These are phyloP conservation scores for Microplitis demolitor DNA, from an alignment of 1,140 invertebrate genomes.

Conservation along the genomic window DNA sequence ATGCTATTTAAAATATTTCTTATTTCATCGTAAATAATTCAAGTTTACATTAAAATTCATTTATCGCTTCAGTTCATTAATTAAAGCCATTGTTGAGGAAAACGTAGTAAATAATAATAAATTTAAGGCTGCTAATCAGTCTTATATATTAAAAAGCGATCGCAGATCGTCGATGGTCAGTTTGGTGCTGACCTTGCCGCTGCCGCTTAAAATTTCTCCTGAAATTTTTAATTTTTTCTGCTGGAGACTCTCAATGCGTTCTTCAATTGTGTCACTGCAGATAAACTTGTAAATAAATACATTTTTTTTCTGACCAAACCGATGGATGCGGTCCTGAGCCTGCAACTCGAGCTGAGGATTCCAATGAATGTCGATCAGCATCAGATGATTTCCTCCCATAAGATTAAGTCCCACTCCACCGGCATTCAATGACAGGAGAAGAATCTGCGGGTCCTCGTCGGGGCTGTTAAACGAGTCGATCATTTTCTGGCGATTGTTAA, in stretches of 20 bases:
- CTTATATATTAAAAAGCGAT: slow-evolving; percentile 65
- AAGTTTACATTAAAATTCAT: too few species aligned
- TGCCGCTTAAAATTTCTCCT: slow-evolving; percentile 72
- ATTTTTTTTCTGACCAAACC: slow-evolving; percentile 82
- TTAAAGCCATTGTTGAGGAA: too few species aligned
- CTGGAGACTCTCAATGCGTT: slow-evolving; percentile 80
- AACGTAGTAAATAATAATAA: too few species aligned
- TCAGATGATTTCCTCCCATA: slow-evolving; percentile 87
- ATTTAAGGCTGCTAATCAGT: background rate
- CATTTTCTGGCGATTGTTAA: slow-evolving; percentile 72
- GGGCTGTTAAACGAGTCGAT: slow-evolving; percentile 76
- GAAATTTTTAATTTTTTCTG: slow-evolving; percentile 82
- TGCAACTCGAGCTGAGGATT: slow-evolving; percentile 93
- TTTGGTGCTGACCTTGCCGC: slow-evolving; percentile 66
- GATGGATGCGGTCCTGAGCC: slow-evolving; percentile 89
- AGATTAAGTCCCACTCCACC: slow-evolving; percentile 92
- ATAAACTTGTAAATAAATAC: slow-evolving; percentile 87
- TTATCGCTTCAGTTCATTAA: too few species aligned
- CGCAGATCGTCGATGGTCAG: slow-evolving; percentile 78
- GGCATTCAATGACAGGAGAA: slow-evolving; percentile 84
- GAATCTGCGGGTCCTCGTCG: slow-evolving; percentile 60
- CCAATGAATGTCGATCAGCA: slow-evolving; percentile 92
- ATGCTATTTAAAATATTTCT: too few species aligned
- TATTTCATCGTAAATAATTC: too few species aligned
- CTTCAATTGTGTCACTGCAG: slow-evolving; percentile 82